A percentile compares a stretch with the other conserved stretches of the same genome.
Evolutionary conservation across 1,140 invertebrate species (phyloP).

Genomic region (Psilanteris sp.): DNA sequence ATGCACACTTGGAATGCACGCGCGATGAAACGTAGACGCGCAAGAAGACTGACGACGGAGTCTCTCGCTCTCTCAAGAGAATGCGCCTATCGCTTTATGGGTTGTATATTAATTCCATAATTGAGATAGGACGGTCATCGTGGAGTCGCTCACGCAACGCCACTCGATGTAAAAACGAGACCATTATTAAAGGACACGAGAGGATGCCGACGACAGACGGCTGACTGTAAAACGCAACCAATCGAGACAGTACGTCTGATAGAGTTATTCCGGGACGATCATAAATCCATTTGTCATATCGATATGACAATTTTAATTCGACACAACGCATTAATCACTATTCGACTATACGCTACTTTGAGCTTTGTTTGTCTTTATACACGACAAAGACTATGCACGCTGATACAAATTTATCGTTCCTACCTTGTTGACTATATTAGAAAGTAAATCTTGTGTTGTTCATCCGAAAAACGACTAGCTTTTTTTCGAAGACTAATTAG

Average conservation of each 20-base stretch:
- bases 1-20: constrained; percentile 64
- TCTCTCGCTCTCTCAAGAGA: constrained; percentile 20
- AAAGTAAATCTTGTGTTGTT: constrained; percentile 27
- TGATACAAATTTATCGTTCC: constrained; percentile 32
- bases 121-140: constrained; percentile 70
- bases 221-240: constrained; percentile 41
- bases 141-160: constrained; percentile 62
- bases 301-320: constrained; percentile 59
- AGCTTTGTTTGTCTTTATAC: constrained; percentile 32
- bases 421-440: constrained; percentile 20
- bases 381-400: constrained; percentile 22
- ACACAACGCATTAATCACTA: constrained; percentile 46
- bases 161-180: constrained; percentile 62
- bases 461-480: constrained; percentile 17
- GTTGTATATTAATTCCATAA: constrained; percentile 72
- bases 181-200: constrained; percentile 63
- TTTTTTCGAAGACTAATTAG: constrained; percentile 21
- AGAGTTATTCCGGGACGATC: constrained; percentile 28
- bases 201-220: constrained; percentile 55
- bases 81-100: constrained; percentile 69
- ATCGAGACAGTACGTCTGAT: constrained; percentile 27
- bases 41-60: constrained; percentile 36
- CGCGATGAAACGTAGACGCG: constrained; percentile 56
- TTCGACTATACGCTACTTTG: constrained; percentile 28
- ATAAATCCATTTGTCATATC: constrained; percentile 58